These are phyloP conservation scores for Acronicta aceris DNA, from an alignment of 2,888 invertebrate species.

Conservation along the genomic window DNA sequence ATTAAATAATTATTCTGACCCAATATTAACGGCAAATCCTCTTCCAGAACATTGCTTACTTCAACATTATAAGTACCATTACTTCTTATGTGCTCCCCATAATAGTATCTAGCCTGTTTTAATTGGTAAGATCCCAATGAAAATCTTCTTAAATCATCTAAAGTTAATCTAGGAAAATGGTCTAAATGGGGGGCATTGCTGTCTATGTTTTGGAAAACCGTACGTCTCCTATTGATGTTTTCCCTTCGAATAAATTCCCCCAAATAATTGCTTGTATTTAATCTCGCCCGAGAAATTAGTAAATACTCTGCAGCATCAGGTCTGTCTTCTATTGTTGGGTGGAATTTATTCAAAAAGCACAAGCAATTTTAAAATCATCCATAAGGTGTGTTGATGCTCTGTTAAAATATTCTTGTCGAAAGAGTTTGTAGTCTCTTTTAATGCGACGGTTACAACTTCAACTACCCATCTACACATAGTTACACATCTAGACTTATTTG, in stretches of 20 bases:
- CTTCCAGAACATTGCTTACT: conserved; percentile 1
- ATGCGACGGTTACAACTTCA: conserved; percentile 26
- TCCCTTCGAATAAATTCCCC: conserved; percentile 8
- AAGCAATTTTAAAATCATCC: conserved; percentile 5
- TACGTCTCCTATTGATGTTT: conserved; percentile 9
- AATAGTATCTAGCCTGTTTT: conserved; percentile 7
- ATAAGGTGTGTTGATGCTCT: conserved; percentile 4
- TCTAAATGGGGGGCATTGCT: conserved; percentile 15
- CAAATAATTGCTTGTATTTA: conserved; percentile 10
- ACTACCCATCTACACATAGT: conserved; percentile 28
- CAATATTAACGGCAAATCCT: background rate
- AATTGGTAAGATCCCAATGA: conserved; percentile 14
- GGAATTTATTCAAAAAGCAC: conserved; percentile 4
- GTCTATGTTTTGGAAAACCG: background rate
- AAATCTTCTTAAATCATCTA: conserved; percentile 11
- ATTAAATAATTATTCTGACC: conserved; percentile 9
- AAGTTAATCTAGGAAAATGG: conserved; percentile 6
- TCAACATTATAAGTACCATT: conserved; percentile 4
- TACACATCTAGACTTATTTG: conserved; percentile 15
- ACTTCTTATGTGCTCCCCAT: background rate
- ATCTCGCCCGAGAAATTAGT: conserved; percentile 7
- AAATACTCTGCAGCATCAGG: conserved; percentile 7
- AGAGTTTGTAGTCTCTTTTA: conserved; percentile 12
- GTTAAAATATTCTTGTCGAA: conserved; percentile 8
- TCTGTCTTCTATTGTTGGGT: background rate